Base-by-base conservation (phyloP, 2,888 invertebrate genomes). In the Pyrocoelia pectoralis region DNA sequence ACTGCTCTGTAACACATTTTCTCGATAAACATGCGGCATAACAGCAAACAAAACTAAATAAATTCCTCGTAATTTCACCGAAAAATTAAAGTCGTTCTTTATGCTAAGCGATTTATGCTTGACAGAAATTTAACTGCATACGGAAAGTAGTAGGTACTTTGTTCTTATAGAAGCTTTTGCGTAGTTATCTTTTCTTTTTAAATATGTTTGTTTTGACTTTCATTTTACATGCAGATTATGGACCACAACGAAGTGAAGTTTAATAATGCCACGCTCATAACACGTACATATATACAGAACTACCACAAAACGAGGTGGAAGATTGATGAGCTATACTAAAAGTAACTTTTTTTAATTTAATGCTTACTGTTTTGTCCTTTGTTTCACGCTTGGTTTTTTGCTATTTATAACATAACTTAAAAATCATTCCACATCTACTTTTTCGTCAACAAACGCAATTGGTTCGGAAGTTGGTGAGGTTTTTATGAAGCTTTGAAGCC, bases 1-100 rank as follows among this genome's bases (percentile, higher is more conserved):
- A 54, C 49, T 50, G 43, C 40, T 56, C 33, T 49, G 40, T 56
- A 56, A 52, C 48, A 51, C 55, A 61, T 56, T 50, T 13, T 14
- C 15, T 12, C 38, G 49, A 43, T 28, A 53, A 41, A 58, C 49
- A 50, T 43, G 43, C 29, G 55, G n/a, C 9, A 12, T 14, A 33
- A 54, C n/a, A n/a, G n/a, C n/a, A 48, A 50, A 60, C 28, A 53
- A 55, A 43, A 40, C 41, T 6, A 57, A 52, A 33, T 15, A 14
- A 18, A 46, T 24, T 3, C 24, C 24, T 24, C 24, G 4, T 24
- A 14, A 13, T 10, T 17, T 46, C 33, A n/a, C 3, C 24, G 33
- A 33, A 33, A 33, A 33, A 33, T n/a, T 33, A n/a, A 33, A 33
- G 9, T n/a, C 33, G 33, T 33, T 33, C n/a, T 33, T n/a, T 33